These are phyloP conservation scores for Drepana arcuata DNA, from an alignment of 1,140 invertebrate species.

Conservation along the genomic window DNA sequence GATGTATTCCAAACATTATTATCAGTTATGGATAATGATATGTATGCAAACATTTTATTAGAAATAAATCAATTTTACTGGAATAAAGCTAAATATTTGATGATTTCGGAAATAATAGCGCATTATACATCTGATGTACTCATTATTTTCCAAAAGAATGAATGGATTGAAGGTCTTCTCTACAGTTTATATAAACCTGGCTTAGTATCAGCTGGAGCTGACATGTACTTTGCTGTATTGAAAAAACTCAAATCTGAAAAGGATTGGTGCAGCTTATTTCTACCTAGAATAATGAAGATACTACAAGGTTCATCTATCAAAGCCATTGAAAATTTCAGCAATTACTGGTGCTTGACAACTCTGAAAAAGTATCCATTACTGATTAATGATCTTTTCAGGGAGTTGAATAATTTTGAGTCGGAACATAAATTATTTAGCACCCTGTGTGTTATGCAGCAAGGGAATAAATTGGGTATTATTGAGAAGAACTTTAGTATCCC, in stretches of 20 bases:
- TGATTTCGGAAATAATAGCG: conserved; percentile 54
- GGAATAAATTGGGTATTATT: conserved; percentile 42
- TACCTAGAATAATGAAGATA: conserved; percentile 23
- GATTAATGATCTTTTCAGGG: conserved; percentile 22
- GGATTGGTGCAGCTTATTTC: conserved; percentile 46
- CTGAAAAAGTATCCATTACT: conserved; percentile 53
- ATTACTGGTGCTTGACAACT: conserved; percentile 60
- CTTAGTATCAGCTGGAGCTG: conserved; percentile 59
- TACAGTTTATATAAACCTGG: conserved; percentile 54
- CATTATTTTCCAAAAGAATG: conserved; percentile 14
- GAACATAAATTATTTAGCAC: conserved; percentile 34
- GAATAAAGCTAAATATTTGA: conserved; percentile 67
- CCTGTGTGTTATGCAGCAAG: conserved; percentile 48
- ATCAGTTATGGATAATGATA: conserved; percentile 22
- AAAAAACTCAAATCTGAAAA: conserved; percentile 34
- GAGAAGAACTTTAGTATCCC: conserved; percentile 21
- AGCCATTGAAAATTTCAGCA: conserved; percentile 51
- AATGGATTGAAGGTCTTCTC: conserved; percentile 46
- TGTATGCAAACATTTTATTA: conserved; percentile 26
- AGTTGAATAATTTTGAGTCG: conserved; percentile 18
- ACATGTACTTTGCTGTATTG: conserved; percentile 61
- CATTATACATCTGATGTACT: conserved; percentile 18
- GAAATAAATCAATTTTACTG: conserved; percentile 57
- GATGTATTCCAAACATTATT: conserved; percentile 45
- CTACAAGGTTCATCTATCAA: conserved; percentile 25